Evolutionary conservation across 2,888 invertebrate species (phyloP), one percentile per base, ranked within the genome.

Genomic region (Phragmatobia fuliginosa): DNA sequence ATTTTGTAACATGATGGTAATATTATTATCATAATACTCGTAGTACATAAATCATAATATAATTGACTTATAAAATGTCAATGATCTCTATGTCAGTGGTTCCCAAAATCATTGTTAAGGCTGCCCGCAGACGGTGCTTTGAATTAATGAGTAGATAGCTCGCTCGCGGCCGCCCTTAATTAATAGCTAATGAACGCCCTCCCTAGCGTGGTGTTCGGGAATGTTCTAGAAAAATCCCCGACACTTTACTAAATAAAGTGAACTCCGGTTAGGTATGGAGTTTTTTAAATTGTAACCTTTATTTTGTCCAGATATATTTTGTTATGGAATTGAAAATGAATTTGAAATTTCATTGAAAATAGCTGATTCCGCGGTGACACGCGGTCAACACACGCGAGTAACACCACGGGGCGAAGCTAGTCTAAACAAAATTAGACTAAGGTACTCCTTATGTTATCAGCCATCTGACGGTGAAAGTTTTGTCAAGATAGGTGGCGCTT

Each of bases 131-230:
- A 87, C 87, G 84, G 75, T 82, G 80, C 83, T 85, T 78, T 87
- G 91, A 89, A 91, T 91, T 91, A 91, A 92, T 90, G 89, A 91
- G 86, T 71, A 79, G 85, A 87, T 86, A 83, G 83, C 82, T 82
- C 82, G 85, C 85, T 83, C 80, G 86, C 82, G 84, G 86, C 81
- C 82, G 80, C 81, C 83, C 83, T 85, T 90, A 87, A 88, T 91
- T 90, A 91, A 91, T 91, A 90, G 83, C 82, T 89, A 90, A 91
- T 90, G 89, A 87, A 86, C 74, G 66, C 70, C 74, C 68, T 73
- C 73, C 56, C 25, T 25, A 14, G 18, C 58, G 41, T n/a, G 31
- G 33, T 45, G 67, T 72, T 71, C 71, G 79, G 77, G 80, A 79
- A 78, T 80, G 74, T 70, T 82, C 75, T 45, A 74, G 52, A 80